Evolutionary conservation across 2,797 vertebrate species (phyloP).

Genomic region (Lacerta viridis): DNA sequence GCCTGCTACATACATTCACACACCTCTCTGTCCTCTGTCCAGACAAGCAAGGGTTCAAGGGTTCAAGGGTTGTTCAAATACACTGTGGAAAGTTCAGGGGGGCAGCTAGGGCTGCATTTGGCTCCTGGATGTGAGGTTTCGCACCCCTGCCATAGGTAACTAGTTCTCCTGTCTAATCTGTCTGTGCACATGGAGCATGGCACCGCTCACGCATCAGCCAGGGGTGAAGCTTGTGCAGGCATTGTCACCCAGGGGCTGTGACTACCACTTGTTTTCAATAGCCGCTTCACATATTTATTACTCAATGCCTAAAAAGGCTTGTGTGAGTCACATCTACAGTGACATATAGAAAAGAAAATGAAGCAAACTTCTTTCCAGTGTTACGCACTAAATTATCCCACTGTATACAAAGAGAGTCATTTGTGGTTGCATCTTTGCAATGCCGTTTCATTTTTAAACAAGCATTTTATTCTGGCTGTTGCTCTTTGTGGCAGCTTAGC

Average conservation of each 20-base stretch:
- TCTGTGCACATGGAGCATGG: not conserved
- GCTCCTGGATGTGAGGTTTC: too few relatives aligned
- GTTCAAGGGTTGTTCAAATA: too few relatives aligned
- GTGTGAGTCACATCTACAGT: not conserved
- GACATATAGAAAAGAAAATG: not conserved
- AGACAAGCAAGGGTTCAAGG: too few relatives aligned
- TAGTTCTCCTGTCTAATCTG: not conserved
- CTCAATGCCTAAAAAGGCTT: not conserved
- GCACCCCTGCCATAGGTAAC: too few relatives aligned
- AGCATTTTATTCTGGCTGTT: not conserved
- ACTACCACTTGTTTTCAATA: not conserved
- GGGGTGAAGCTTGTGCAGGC: not conserved
- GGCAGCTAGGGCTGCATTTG: too few relatives aligned
- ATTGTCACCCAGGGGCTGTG: not conserved
- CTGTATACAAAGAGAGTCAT: too few relatives aligned
- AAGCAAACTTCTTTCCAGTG: not conserved
- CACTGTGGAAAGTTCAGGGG: too few relatives aligned
- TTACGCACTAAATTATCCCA: not conserved
- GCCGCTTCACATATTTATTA: not conserved
- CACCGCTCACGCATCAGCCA: not conserved
- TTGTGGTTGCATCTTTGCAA: not conserved
- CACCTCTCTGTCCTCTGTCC: too few relatives aligned
- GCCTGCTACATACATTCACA: too few relatives aligned
- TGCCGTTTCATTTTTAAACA: slow-evolving; percentile 39
- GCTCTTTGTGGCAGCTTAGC: not conserved